Conservation (phyloP, 2,888 invertebrate species). For the Malacosoma neustria region DNA sequence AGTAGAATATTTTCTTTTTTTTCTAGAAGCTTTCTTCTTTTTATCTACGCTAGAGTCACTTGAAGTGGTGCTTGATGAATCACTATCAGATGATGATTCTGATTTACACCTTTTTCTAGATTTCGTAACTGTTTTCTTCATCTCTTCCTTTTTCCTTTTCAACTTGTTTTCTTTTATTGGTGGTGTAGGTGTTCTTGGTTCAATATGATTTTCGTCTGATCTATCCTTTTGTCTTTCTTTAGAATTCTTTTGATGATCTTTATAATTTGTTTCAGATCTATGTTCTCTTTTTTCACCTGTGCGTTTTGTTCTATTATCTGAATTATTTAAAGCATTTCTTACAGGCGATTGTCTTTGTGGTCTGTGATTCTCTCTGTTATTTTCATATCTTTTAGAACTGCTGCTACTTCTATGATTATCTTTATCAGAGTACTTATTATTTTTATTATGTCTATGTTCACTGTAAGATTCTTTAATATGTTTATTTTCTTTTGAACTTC, state of each 20-base stretch:
- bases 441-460: constrained; percentile 1
- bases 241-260: constrained; percentile 7
- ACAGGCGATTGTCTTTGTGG: constrained; percentile 1
- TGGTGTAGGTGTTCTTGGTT: constrained; percentile 3
- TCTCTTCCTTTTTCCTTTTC: background rate
- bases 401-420: background rate
- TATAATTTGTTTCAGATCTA: background rate
- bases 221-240: constrained; percentile 11
- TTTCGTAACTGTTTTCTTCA: constrained; percentile 9
- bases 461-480: constrained; percentile 2
- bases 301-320: background rate
- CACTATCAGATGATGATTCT: constrained; percentile 46
- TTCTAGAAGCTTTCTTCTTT: constrained; percentile 33
- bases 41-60: constrained; percentile 51
- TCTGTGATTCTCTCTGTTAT: constrained; percentile 1
- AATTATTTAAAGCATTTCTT: background rate
- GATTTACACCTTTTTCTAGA: constrained; percentile 14
- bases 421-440: constrained; percentile 1
- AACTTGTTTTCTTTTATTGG: background rate
- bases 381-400: background rate
- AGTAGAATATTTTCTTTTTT: constrained; percentile 41
- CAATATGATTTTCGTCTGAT: constrained; percentile 1
- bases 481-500: constrained; percentile 9
- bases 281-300: background rate
- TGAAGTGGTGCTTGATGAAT: constrained; percentile 48